A percentile compares a stretch with the other conserved stretches of the same genome.
Conservation (phyloP, 1,140 invertebrate species). For the Eufriesea mexicana region DNA sequence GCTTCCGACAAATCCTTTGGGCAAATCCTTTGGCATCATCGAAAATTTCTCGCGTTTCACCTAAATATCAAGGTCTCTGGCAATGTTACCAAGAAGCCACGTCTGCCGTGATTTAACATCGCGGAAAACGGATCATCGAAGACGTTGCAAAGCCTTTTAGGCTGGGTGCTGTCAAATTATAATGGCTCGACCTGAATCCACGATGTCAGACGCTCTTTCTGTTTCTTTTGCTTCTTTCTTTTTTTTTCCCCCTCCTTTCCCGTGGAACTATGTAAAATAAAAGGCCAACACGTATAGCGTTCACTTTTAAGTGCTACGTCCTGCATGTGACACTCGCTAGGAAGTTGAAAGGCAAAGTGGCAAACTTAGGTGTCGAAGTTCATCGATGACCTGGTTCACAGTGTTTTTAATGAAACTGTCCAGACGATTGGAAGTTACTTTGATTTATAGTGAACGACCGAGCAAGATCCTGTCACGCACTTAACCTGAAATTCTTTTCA, state of each 20-base stretch:
- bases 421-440: slow-evolving; percentile 31
- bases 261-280: slow-evolving; percentile 32
- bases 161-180: slow-evolving; percentile 59
- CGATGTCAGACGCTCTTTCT: slow-evolving; percentile 2
- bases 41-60: slow-evolving; percentile 5
- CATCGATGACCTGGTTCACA: slow-evolving; percentile 57
- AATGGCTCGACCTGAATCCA: slow-evolving; percentile 53
- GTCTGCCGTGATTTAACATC: slow-evolving; percentile 34
- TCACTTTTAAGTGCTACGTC: slow-evolving; percentile 57
- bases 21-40: slow-evolving; percentile 7
- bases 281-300: neutral
- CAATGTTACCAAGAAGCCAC: neutral
- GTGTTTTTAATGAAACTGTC: slow-evolving; percentile 49
- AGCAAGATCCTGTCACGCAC: neutral
- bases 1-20: neutral
- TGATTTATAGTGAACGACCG: slow-evolving; percentile 23
- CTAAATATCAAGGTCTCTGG: slow-evolving; percentile 5
- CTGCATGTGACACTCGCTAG: slow-evolving; percentile 48
- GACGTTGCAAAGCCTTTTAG: slow-evolving; percentile 54
- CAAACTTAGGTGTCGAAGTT: slow-evolving; percentile 47
- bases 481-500: neutral
- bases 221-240: too few species aligned
- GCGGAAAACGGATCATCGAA: slow-evolving; percentile 46
- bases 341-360: slow-evolving; percentile 48
- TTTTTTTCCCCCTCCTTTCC: neutral